phyloP scores from a whole-genome alignment of 2,797 vertebrate genomes.

The Syngnathus acus region DNA sequence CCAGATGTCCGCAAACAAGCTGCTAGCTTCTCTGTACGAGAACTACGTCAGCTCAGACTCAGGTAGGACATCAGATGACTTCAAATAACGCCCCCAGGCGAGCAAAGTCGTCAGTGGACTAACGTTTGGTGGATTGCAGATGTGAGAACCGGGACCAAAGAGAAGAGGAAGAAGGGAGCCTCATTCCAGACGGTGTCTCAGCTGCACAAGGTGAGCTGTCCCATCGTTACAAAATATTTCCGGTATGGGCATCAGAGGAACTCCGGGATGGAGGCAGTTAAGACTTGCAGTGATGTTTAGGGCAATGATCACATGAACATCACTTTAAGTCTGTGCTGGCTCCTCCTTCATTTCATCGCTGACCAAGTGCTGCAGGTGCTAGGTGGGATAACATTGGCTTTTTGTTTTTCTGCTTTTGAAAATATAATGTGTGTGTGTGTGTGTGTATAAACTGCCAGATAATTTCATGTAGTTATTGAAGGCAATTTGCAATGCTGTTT shows the following conservation, averaged over 20 bases:
- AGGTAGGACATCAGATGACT: constrained; percentile 49
- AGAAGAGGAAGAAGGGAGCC: constrained; percentile 90
- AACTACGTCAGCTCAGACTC: constrained; percentile 77
- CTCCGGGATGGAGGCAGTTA: constrained; percentile 80
- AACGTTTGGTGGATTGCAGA: constrained; percentile 43
- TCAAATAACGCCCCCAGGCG: not conserved
- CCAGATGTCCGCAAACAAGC: constrained; percentile 86
- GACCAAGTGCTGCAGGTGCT: too few relatives aligned
- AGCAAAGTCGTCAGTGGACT: not conserved
- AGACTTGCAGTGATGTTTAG: constrained; percentile 99
- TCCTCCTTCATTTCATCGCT: constrained; percentile 63
- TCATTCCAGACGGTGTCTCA: constrained; percentile 92
- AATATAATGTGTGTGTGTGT: too few relatives aligned
- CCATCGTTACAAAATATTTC: not conserved
- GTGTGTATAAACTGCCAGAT: not conserved
- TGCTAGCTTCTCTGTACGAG: constrained; percentile 81
- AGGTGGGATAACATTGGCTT: too few relatives aligned
- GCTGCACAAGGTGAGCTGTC: constrained; percentile 83
- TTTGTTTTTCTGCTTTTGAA: too few relatives aligned
- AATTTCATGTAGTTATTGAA: not conserved
- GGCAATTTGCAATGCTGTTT: constrained; percentile 1
- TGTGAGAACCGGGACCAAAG: constrained; percentile 75
- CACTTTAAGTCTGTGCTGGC: constrained; percentile 99
- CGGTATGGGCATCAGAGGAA: constrained; percentile 11
- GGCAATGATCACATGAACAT: constrained; percentile 96